These are phyloP conservation scores for Sternarchorhynchus goeldii DNA, from an alignment of 2,797 vertebrate species.

Conservation along the genomic window DNA sequence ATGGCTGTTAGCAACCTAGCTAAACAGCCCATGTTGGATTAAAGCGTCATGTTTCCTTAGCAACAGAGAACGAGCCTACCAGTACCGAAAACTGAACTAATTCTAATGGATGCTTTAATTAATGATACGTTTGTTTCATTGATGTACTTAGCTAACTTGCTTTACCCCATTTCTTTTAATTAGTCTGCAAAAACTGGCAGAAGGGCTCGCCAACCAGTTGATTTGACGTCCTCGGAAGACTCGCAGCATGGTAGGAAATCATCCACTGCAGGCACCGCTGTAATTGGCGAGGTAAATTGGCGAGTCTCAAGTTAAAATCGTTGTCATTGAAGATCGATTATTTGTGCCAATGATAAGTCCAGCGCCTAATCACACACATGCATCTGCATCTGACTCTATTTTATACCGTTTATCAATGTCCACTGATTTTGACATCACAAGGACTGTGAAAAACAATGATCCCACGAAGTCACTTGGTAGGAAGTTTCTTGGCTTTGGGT, in stretches of 20 bases:
- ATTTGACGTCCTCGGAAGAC: conserved; percentile 74
- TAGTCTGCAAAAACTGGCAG: conserved; percentile 84
- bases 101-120: too few relatives aligned
- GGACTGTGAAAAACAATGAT: background rate
- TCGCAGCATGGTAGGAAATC: conserved; percentile 72
- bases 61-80: conserved; percentile 9
- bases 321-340: background rate
- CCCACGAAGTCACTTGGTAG: conserved; percentile 21
- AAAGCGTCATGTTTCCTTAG: conserved; percentile 39
- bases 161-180: background rate
- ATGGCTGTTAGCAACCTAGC: background rate
- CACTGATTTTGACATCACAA: background rate
- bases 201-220: conserved; percentile 78
- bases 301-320: background rate
- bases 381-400: conserved; percentile 45
- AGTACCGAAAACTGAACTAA: too few relatives aligned
- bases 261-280: conserved; percentile 68
- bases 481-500: background rate
- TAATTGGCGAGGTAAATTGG: conserved; percentile 76
- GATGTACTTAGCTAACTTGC: background rate
- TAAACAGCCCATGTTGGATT: too few relatives aligned
- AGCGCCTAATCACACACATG: conserved; percentile 22
- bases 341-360: conserved; percentile 38
- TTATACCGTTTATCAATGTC: conserved; percentile 55
- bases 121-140: background rate